Evolutionary conservation across 2,797 vertebrate genomes (phyloP).

Genomic region (Siniperca scherzeri): DNA sequence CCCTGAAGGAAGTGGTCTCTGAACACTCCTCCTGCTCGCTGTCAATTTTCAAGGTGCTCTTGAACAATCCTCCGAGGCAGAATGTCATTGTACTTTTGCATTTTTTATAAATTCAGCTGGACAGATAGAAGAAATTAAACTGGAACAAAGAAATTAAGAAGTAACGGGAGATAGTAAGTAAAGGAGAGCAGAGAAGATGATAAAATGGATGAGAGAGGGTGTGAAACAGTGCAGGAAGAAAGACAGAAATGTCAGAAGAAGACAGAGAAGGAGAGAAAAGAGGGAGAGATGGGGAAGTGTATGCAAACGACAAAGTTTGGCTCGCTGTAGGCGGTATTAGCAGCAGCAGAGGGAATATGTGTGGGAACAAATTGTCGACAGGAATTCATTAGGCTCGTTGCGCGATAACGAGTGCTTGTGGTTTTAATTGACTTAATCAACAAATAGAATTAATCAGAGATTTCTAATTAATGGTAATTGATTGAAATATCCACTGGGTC

Average conservation of each 20-base stretch:
- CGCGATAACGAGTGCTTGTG: constrained; percentile 87
- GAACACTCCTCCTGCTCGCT: neutral
- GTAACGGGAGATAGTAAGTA: neutral
- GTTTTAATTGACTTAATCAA: constrained; percentile 91
- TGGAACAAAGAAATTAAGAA: neutral
- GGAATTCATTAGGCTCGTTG: constrained; percentile 87
- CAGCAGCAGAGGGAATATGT: constrained; percentile 73
- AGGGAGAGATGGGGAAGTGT: constrained; percentile 18
- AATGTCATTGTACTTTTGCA: neutral
- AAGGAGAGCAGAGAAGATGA: neutral
- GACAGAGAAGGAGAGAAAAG: constrained; percentile 1
- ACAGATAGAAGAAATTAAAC: neutral
- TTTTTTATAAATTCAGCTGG: neutral
- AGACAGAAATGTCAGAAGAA: constrained; percentile 13
- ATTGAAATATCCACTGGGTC: constrained; percentile 88
- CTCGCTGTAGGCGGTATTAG: constrained; percentile 70
- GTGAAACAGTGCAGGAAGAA: neutral
- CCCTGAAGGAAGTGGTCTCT: constrained; percentile 8
- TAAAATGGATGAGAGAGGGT: neutral
- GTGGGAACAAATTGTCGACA: constrained; percentile 82
- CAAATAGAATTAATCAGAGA: constrained; percentile 91
- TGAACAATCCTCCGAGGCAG: neutral
- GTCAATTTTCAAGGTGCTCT: neutral
- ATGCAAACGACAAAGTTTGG: constrained; percentile 48
- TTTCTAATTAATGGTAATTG: constrained; percentile 90